phyloP scores from a whole-genome alignment of 2,797 vertebrate species.

The Hipposideros larvatus region DNA sequence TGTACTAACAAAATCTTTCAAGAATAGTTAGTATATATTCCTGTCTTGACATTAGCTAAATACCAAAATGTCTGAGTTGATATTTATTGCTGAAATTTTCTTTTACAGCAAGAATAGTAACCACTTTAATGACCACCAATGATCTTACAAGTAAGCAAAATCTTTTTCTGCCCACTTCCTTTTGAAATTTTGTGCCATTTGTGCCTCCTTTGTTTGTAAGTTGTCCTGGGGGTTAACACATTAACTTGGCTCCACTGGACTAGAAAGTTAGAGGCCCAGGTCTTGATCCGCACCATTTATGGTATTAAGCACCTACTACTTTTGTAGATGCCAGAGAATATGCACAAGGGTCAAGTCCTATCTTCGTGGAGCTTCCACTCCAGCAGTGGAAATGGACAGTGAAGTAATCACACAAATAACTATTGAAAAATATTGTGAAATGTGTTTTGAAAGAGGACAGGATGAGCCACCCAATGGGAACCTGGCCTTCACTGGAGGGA shows the following conservation, averaged over 20 bases:
- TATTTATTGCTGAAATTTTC: slow-evolving; percentile 61
- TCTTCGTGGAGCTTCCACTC: neutral
- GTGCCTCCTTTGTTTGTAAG: neutral
- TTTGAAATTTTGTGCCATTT: neutral
- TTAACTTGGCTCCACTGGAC: too few species aligned
- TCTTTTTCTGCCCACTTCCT: neutral
- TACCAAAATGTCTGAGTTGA: neutral
- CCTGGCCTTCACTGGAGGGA: neutral
- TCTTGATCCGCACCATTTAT: neutral
- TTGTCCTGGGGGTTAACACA: neutral
- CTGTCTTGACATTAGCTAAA: neutral
- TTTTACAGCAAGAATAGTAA: slow-evolving; percentile 95
- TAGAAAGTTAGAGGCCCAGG: neutral
- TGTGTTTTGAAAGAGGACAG: neutral
- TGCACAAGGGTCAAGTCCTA: neutral
- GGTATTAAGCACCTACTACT: neutral
- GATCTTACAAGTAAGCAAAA: slow-evolving; percentile 93
- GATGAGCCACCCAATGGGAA: neutral
- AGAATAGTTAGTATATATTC: neutral
- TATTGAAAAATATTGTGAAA: neutral
- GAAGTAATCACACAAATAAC: neutral
- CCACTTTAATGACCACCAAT: slow-evolving; percentile 94
- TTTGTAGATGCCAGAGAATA: neutral
- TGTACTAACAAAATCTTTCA: neutral
- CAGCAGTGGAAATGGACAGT: neutral